Evolutionary conservation across 2,797 vertebrate species (phyloP).

Genomic region (Cryptoprocta ferox): DNA sequence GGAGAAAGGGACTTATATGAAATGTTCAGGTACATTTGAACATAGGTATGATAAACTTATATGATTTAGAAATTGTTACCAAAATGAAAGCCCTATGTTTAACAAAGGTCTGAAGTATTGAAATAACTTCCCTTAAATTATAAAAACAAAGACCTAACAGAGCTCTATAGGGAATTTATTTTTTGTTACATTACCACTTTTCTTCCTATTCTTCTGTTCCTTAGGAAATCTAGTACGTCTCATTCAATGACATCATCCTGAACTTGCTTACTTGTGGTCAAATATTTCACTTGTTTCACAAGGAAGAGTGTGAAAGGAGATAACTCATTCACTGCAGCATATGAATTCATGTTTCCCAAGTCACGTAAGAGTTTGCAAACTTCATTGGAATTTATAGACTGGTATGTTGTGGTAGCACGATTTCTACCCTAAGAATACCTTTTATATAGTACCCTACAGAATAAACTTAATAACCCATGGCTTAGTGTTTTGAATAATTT

Average conservation of each 20-base stretch:
- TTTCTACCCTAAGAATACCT: constrained; percentile 69
- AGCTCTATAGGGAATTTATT: not conserved
- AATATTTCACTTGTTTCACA: constrained; percentile 62
- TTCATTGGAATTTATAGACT: constrained; percentile 80
- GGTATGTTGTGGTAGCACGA: constrained; percentile 68
- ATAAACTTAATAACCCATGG: constrained; percentile 80
- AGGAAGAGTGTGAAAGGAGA: constrained; percentile 65
- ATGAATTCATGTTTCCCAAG: constrained; percentile 77
- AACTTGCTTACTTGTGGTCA: constrained; percentile 62
- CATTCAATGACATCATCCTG: constrained; percentile 62
- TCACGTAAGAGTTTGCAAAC: constrained; percentile 70
- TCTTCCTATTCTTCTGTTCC: constrained; percentile 22
- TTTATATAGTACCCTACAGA: constrained; percentile 78
- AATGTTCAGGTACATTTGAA: not conserved
- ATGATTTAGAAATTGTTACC: not conserved
- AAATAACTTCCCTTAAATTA: not conserved
- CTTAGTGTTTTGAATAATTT: constrained; percentile 84
- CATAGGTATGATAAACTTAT: not conserved
- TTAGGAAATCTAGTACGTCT: constrained; percentile 35
- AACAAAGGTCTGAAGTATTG: not conserved
- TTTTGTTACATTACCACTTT: not conserved
- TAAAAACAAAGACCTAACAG: not conserved
- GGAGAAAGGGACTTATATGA: not conserved
- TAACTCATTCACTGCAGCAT: constrained; percentile 60
- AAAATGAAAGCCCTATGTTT: not conserved